Evolutionary conservation across 2,797 vertebrate genomes (phyloP).

Genomic region (Cuculus canorus): DNA sequence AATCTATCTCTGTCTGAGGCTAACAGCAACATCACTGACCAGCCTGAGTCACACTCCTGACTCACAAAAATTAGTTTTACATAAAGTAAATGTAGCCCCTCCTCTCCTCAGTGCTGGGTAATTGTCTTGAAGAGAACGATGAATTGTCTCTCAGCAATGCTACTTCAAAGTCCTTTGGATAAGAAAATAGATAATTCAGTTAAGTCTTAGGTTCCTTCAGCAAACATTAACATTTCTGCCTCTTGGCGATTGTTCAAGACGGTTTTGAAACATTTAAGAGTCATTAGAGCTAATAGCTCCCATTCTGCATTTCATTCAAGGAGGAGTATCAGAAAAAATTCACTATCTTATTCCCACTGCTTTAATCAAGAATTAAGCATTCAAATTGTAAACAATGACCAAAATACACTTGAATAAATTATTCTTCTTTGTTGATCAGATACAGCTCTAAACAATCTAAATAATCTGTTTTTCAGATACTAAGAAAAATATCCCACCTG

Average conservation of each 20-base stretch:
- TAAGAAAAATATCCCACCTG: neutral
- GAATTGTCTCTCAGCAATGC: neutral
- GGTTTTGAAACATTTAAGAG: constrained; percentile 57
- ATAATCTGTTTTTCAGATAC: neutral
- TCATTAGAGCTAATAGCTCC: constrained; percentile 50
- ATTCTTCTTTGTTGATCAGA: constrained; percentile 11
- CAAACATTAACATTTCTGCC: constrained; percentile 31
- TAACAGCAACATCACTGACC: neutral
- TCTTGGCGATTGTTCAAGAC: constrained; percentile 40
- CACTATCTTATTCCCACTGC: constrained; percentile 18
- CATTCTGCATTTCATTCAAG: constrained; percentile 50
- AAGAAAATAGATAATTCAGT: constrained; percentile 42
- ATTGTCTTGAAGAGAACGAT: neutral
- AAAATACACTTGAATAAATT: neutral
- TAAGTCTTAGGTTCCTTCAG: constrained; percentile 5
- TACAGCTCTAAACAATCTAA: constrained; percentile 6
- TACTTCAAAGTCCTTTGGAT: constrained; percentile 41
- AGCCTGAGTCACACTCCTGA: neutral
- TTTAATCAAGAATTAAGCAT: constrained; percentile 61
- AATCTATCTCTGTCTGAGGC: neutral
- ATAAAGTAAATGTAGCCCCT: neutral
- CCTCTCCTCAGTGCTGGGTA: neutral
- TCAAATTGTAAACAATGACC: constrained; percentile 6
- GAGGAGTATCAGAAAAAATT: constrained; percentile 42
- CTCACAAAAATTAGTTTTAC: constrained; percentile 11